Evolutionary conservation across 2,113 vertebrate species (phyloP), one percentile per base, ranked within the genome.

Genomic region (Heterotilapia buettikoferi): DNA sequence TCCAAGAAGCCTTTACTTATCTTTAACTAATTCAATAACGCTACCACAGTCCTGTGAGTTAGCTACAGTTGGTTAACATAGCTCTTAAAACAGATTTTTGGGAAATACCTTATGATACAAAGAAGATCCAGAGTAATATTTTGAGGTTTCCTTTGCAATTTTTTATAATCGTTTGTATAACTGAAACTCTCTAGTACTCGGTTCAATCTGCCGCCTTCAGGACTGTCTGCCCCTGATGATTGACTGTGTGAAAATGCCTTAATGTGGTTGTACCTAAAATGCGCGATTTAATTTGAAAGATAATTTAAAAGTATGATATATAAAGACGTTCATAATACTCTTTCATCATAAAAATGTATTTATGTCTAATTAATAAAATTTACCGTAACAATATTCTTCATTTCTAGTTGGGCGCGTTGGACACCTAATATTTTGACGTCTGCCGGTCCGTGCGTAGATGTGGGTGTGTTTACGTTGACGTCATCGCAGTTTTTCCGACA

Each of bases 381-480:
- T 36, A 16, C 6, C 5, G 36, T 40, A 7, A 19, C 11, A 52
- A 38, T 29, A 84, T 8, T 19, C 7, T 40, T 61, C 5, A 2
- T 66, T 88, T 89, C 83, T 13, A 82, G 5, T 76, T 1, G 83
- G 93, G 93, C 92, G 38, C 52, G 1, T 7, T 6, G 56, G 87
- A 38, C 89, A 86, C 66, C 94, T 90, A 78, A 57, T 87, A 76
- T 57, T 56, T 86, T 93, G 89, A 90, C 84, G 87, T 91, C 3
- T 19, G 2, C 9, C 12, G 92, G 94, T 94, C 94, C 84, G 93
- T 19, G 45, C 1, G 26, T 14, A 8, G n/a, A 93, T 68, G 61
- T 68, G 87, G 94, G 92, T 83, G 94, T 93, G 93, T 95, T 95
- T 95, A 94, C 90, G 21, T 71, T 54, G 56, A 92, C 93, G 93